These are phyloP conservation scores for Scyliorhinus canicula DNA, from an alignment of 2,797 vertebrate genomes.

Conservation along the genomic window DNA sequence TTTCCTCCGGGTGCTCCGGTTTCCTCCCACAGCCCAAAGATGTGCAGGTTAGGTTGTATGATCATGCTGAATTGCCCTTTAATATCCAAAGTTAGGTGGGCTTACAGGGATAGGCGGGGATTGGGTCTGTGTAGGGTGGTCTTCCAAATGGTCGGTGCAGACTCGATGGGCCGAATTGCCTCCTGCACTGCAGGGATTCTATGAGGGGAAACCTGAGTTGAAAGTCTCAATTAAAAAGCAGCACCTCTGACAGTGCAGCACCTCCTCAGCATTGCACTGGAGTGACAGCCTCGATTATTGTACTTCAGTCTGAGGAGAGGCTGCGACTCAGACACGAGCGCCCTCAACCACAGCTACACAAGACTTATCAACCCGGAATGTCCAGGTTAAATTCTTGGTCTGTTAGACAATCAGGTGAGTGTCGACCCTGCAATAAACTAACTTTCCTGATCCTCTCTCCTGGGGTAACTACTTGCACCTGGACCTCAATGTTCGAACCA, in stretches of 20 bases:
- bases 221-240: no score
- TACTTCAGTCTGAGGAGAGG: neutral
- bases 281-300: neutral
- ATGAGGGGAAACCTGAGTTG: neutral
- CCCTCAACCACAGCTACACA: neutral
- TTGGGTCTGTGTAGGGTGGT: no score
- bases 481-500: neutral
- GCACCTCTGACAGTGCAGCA: neutral
- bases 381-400: neutral
- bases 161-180: no score
- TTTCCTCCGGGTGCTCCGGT: no score
- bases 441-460: neutral
- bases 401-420: neutral
- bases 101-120: no score
- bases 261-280: neutral
- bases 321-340: neutral
- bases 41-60: no score
- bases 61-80: no score
- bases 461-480: no score
- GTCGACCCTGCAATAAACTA: neutral
- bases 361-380: neutral
- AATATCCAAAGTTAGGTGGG: no score
- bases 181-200: no score
- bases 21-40: no score
- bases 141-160: no score